phyloP scores from a whole-genome alignment of 2,888 invertebrate genomes.

The Leptinotarsa tumamoca region DNA sequence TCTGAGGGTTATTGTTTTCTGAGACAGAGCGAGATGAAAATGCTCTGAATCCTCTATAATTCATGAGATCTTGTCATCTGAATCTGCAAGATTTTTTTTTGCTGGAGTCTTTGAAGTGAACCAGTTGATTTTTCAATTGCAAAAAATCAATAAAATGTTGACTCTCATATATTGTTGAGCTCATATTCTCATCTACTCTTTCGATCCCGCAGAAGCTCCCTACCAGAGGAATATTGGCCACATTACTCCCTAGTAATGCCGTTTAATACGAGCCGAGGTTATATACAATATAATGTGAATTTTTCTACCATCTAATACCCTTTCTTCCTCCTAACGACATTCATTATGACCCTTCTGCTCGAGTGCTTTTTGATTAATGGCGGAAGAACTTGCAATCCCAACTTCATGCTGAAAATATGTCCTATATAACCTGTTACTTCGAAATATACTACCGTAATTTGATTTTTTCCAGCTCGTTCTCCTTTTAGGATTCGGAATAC shows the following conservation, averaged over 20 bases:
- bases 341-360: slow-evolving; percentile 13
- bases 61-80: too few species aligned
- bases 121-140: too few species aligned
- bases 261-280: neutral
- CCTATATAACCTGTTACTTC: slow-evolving; percentile 14
- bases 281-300: slow-evolving; percentile 5
- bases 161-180: too few species aligned
- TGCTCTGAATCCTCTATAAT: too few species aligned
- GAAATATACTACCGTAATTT: slow-evolving; percentile 14
- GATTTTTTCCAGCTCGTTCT: slow-evolving; percentile 17
- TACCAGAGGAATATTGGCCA: neutral
- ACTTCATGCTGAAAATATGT: slow-evolving; percentile 6
- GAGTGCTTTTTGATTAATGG: slow-evolving; percentile 13
- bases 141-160: too few species aligned
- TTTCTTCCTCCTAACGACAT: slow-evolving; percentile 12
- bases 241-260: neutral
- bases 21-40: neutral
- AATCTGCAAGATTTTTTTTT: too few species aligned
- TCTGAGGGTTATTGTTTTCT: neutral
- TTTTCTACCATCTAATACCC: neutral
- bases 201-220: too few species aligned
- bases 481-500: neutral
- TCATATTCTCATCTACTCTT: too few species aligned
- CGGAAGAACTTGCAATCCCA: slow-evolving; percentile 1
- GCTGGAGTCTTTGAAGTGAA: too few species aligned